Percentiles rank a stretch among this genome's conserved stretches.
Conservation (phyloP, 1,140 invertebrate species). For the Latrodectus geometricus region DNA sequence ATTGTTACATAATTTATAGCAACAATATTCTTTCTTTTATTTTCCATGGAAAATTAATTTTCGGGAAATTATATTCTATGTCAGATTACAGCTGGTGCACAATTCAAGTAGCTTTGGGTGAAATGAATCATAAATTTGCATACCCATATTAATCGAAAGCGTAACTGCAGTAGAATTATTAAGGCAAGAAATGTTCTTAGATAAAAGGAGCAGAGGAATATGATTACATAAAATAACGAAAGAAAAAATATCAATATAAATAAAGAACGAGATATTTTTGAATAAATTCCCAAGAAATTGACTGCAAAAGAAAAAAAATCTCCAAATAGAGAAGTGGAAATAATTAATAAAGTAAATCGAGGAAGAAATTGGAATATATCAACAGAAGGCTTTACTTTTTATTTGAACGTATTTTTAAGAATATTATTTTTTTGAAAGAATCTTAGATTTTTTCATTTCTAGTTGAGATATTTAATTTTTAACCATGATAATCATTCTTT, state of each 20-base stretch:
- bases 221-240: slow-evolving; percentile 34
- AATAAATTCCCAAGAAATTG: slow-evolving; percentile 43
- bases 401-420: background rate
- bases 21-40: background rate
- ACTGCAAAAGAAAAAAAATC: slow-evolving; percentile 10
- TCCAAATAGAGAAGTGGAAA: background rate
- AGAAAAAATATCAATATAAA: slow-evolving; percentile 16
- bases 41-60: slow-evolving; percentile 37
- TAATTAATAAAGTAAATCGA: slow-evolving; percentile 37
- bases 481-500: too few species aligned
- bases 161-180: slow-evolving; percentile 4
- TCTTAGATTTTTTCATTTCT: background rate
- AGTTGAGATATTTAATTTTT: background rate
- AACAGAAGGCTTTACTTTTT: background rate
- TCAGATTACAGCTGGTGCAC: slow-evolving; percentile 11
- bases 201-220: background rate
- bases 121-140: slow-evolving; percentile 52
- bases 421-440: background rate
- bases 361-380: slow-evolving; percentile 37
- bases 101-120: slow-evolving; percentile 13
- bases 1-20: background rate
- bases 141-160: slow-evolving; percentile 50
- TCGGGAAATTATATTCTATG: slow-evolving; percentile 9
- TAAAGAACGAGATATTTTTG: slow-evolving; percentile 30
- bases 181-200: slow-evolving; percentile 2